Evolutionary conservation across 2,888 invertebrate species (phyloP), one percentile per base, ranked within the genome.

Genomic region (Unio delphinus): DNA sequence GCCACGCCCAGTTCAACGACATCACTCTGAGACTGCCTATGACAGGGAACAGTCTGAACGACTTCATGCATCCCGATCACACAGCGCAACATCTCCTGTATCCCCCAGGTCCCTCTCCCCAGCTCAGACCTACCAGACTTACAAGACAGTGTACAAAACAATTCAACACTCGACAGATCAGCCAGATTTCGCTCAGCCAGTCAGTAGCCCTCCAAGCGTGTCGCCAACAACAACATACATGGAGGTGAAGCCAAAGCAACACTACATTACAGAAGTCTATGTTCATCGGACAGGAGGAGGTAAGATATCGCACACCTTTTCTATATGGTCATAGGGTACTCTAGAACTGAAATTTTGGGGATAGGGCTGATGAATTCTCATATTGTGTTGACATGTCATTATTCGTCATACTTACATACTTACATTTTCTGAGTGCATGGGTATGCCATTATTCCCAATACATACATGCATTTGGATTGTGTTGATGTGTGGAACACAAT

Each of bases 231-330:
- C 64, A 56, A 18, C 70, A 70, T 63, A 63, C 23, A 63, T 23
- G 63, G 64, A 68, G 23, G 56, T 57, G 61, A 59, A 62, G 45
- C 30, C 57, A 17, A 83, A 86, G 68, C 83, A 84, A 57, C 84
- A 84, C 74, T 86, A 86, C 79, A 83, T 86, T 72, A 86, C 86
- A 26, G 86, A 86, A 74, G 86, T 85, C 64, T 83, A 81, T 62
- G 85, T 85, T 54, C 83, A 85, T 68, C 72, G 85, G 26, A 80
- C 79, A 55, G 74, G 80, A 15, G 83, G 75, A 73, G 80, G 80
- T 80, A 55, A 68, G 76, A 67, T 28, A 7, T 56, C 0, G 45
- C 45, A 45, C 45, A 45, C 45, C 45, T 45, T 45, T 45, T 15
- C 11, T 45, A 45, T 45, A 11, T 4, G 15, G 45, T 45, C 45